phyloP scores from a whole-genome alignment of 2,797 vertebrate species.

The Schizopygopsis malacanthus region DNA sequence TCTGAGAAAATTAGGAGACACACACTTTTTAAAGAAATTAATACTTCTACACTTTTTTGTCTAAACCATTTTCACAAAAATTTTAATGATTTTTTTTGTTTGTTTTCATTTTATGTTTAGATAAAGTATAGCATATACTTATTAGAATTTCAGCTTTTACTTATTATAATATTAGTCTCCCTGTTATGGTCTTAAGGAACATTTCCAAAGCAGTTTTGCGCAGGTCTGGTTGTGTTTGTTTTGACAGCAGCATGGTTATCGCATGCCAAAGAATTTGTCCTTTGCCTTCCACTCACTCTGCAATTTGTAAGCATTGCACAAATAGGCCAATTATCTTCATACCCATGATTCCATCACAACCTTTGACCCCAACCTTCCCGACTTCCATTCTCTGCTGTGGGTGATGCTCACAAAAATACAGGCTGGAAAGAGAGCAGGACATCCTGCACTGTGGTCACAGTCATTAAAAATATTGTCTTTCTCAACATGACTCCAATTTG shows the following conservation, averaged over 20 bases:
- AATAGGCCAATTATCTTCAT: conserved; percentile 54
- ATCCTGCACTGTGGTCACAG: conserved; percentile 68
- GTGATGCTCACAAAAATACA: conserved; percentile 53
- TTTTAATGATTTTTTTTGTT: neutral
- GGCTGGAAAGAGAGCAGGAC: conserved; percentile 65
- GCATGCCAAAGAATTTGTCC: conserved; percentile 32
- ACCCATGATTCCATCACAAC: conserved; percentile 39
- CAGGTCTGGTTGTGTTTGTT: neutral
- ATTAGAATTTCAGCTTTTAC: too few species aligned
- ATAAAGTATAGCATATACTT: neutral
- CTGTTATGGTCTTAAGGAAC: neutral
- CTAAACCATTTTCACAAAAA: neutral
- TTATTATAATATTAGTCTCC: neutral
- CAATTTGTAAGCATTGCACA: conserved; percentile 37
- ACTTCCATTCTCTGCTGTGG: conserved; percentile 6
- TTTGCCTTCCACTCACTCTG: conserved; percentile 30
- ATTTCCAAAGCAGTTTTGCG: neutral
- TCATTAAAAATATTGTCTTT: conserved; percentile 69
- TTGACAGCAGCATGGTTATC: conserved; percentile 2
- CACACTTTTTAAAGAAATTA: neutral
- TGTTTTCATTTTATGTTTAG: neutral
- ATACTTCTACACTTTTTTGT: neutral
- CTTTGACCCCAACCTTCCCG: neutral
- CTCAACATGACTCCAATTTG: conserved; percentile 65
- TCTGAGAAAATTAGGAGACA: neutral